phyloP scores from a whole-genome alignment of 2,888 invertebrate genomes.

The Leptinotarsa rubiginosa region DNA sequence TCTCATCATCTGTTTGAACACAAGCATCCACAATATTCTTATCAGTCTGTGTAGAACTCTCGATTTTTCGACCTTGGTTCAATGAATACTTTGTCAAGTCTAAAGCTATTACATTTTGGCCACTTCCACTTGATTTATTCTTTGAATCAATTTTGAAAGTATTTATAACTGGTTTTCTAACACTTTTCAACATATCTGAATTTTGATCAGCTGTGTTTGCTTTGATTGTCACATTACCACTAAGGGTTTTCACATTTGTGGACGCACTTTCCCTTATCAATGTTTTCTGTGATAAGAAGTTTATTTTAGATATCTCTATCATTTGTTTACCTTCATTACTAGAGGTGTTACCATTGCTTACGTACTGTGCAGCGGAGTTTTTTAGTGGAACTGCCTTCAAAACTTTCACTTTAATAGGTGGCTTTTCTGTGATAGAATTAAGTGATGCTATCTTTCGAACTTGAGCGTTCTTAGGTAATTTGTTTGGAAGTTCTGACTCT shows the following conservation, averaged over 20 bases:
- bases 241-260: constrained; percentile 28
- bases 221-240: constrained; percentile 24
- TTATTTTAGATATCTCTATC: constrained; percentile 16
- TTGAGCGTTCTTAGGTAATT: constrained; percentile 27
- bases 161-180: background rate
- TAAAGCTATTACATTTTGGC: constrained; percentile 13
- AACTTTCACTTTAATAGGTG: constrained; percentile 38
- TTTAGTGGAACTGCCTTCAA: constrained; percentile 28
- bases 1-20: constrained; percentile 30
- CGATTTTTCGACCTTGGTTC: background rate
- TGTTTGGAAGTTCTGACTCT: constrained; percentile 35
- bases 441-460: constrained; percentile 24
- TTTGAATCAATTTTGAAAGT: background rate
- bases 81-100: constrained; percentile 27
- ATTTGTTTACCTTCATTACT: constrained; percentile 19
- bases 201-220: constrained; percentile 31
- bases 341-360: constrained; percentile 20
- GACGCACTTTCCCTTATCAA: constrained; percentile 20
- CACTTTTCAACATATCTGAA: constrained; percentile 7
- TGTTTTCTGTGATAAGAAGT: constrained; percentile 23
- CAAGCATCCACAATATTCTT: constrained; percentile 10
- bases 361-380: constrained; percentile 15
- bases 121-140: background rate
- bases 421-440: background rate
- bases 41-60: constrained; percentile 19